Evolutionary conservation across 1,140 invertebrate genomes (phyloP), one percentile per base, ranked within the genome.

Genomic region (Brachionus rotundiformis): DNA sequence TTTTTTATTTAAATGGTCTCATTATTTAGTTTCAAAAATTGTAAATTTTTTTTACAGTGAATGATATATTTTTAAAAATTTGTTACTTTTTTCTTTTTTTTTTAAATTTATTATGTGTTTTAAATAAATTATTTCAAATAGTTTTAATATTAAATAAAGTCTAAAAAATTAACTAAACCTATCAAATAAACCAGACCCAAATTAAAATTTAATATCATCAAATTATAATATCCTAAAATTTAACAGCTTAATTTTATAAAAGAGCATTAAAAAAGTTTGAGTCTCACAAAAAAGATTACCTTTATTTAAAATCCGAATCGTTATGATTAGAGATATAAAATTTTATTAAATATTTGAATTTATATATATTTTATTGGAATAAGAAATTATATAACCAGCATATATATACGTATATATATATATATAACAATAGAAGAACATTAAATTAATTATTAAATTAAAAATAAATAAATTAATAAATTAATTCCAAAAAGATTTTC

Each of bases 31-130:
- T 68, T 36, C n/a, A 33, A 68, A 68, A 68, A 16, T 31, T 36
- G 63, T 33, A 19, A 19, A 36, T 33, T 68, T 33, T 68, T 33
- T 63, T 63, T 63, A 63, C 61, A 63, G 61, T 63, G 29, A 63
- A 63, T 63, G 61, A 63, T 63, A 63, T 63, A 63, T 63, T 63
- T 63, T 63, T 11, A 11, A 63, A 63, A 63, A n/a, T 31, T 63
- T 63, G 47, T 54, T 54, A 54, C 16, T 19, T 63, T 63, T 63
- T 27, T 2, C 29, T 63, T 54, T n/a, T n/a, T n/a, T n/a, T n/a
- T n/a, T n/a, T n/a, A n/a, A n/a, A 63, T 29, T 29, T 23, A 68
- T n/a, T 68, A 36, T 68, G 29, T 68, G 27, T 68, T 68, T 19
- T 8, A 13, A 63, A 63, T 5, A n/a, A 63, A 33, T 4, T 25